A percentile compares a stretch with the other conserved stretches of the same genome.
phyloP scores from a whole-genome alignment of 2,113 vertebrate genomes.

The Lagenorhynchus albirostris region DNA sequence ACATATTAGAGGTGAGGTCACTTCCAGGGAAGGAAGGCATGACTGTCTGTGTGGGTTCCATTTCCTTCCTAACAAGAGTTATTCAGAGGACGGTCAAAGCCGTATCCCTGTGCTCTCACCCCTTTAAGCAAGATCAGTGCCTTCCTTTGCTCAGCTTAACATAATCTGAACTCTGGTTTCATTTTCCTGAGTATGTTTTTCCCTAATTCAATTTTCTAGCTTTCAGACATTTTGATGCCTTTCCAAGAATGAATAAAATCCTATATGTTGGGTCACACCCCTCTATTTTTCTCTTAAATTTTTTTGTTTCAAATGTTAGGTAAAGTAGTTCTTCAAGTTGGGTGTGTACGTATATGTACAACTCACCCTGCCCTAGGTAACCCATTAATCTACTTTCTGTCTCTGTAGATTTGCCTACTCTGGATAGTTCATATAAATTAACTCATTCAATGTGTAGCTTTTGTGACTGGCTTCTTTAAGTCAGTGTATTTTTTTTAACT shows the following conservation, averaged over 20 bases:
- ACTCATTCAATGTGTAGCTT: background rate
- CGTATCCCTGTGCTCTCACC: too few species aligned
- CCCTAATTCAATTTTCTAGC: background rate
- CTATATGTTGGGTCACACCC: background rate
- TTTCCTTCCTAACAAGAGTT: slow-evolving; percentile 43
- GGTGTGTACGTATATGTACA: background rate
- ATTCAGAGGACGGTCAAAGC: background rate
- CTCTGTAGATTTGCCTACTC: background rate
- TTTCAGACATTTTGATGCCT: background rate
- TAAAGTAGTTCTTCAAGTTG: background rate
- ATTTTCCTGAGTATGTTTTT: background rate
- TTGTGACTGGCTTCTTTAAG: background rate
- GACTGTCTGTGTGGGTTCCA: background rate
- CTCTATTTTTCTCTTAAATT: background rate
- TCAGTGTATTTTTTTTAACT: background rate
- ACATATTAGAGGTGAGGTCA: slow-evolving; percentile 31
- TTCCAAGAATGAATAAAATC: background rate
- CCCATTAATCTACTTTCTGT: background rate
- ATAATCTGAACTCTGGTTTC: background rate
- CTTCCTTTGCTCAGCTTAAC: background rate
- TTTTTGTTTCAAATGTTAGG: slow-evolving; percentile 38
- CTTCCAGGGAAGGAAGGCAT: slow-evolving; percentile 19
- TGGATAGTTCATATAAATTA: background rate
- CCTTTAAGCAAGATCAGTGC: background rate
- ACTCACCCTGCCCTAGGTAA: background rate